These are phyloP conservation scores for Leiothrix lutea DNA, from an alignment of 2,113 vertebrate genomes.

Conservation along the genomic window DNA sequence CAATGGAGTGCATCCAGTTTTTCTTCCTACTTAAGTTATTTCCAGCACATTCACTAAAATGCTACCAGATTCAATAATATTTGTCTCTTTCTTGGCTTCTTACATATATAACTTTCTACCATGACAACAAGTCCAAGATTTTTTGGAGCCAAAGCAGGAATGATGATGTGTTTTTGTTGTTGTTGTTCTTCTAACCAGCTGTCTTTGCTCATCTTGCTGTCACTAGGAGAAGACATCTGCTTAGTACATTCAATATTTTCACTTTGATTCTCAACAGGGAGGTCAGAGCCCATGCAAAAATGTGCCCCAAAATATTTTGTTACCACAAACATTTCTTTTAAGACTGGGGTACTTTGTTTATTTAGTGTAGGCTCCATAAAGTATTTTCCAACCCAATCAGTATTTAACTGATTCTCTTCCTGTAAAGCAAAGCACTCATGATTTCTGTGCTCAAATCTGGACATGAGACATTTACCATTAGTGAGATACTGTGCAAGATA, in stretches of 20 bases:
- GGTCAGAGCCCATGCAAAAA: constrained; percentile 22
- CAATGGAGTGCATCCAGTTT: constrained; percentile 21
- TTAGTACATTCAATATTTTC: constrained; percentile 36
- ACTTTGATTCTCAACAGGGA: constrained; percentile 27
- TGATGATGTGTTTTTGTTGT: constrained; percentile 58
- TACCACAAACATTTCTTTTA: neutral
- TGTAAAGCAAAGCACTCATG: neutral
- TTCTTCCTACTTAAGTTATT: constrained; percentile 55
- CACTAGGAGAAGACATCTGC: constrained; percentile 51
- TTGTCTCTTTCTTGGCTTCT: constrained; percentile 63
- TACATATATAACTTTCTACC: constrained; percentile 47
- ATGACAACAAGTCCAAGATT: constrained; percentile 62
- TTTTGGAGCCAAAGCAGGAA: constrained; percentile 44
- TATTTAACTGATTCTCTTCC: neutral
- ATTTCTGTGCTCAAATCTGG: neutral
- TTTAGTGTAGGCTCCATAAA: neutral
- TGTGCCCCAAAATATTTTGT: neutral
- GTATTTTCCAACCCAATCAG: too few relatives aligned
- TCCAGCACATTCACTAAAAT: constrained; percentile 50
- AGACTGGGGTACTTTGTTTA: neutral
- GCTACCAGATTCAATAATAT: constrained; percentile 56
- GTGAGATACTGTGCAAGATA: neutral
- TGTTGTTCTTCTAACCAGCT: constrained; percentile 65
- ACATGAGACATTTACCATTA: neutral
- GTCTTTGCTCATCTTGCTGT: constrained; percentile 63